These are phyloP conservation scores for Labia minor DNA, from an alignment of 2,888 invertebrate genomes.

Conservation along the genomic window DNA sequence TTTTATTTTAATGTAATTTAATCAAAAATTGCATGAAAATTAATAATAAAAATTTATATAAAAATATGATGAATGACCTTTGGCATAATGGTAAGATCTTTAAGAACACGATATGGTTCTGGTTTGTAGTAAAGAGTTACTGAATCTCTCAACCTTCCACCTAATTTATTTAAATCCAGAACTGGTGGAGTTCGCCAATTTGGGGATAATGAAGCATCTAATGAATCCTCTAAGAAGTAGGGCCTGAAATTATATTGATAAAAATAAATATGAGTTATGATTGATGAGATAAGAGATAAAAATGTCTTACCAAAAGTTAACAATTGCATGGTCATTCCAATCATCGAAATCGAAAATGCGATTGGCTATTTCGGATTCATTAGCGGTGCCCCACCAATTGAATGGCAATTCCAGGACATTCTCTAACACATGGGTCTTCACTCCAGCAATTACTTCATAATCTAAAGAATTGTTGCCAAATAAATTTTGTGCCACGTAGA, in stretches of 20 bases:
- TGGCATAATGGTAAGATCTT: conserved; percentile 96
- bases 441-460: conserved; percentile 85
- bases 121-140: conserved; percentile 50
- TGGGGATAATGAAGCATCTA: conserved; percentile 65
- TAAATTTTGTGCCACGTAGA: conserved; percentile 78
- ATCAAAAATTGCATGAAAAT: no score
- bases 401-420: conserved; percentile 78
- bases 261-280: not conserved
- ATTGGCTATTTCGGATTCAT: conserved; percentile 60
- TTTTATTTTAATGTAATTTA: no score
- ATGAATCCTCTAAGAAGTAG: conserved; percentile 64
- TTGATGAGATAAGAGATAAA: no score
- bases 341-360: conserved; percentile 97
- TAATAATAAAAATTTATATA: no score
- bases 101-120: conserved; percentile 65
- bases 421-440: conserved; percentile 70
- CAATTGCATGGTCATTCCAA: conserved; percentile 96
- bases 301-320: conserved; percentile 52
- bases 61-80: conserved; percentile 41
- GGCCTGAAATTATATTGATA: conserved; percentile 46
- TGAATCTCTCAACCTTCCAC: conserved; percentile 63
- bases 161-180: conserved; percentile 55
- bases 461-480: conserved; percentile 72
- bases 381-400: conserved; percentile 92
- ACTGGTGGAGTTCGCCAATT: conserved; percentile 47